Evolutionary conservation across 2,797 vertebrate species (phyloP), one percentile per base, ranked within the genome.

Genomic region (Brachyrhaphis roseni): DNA sequence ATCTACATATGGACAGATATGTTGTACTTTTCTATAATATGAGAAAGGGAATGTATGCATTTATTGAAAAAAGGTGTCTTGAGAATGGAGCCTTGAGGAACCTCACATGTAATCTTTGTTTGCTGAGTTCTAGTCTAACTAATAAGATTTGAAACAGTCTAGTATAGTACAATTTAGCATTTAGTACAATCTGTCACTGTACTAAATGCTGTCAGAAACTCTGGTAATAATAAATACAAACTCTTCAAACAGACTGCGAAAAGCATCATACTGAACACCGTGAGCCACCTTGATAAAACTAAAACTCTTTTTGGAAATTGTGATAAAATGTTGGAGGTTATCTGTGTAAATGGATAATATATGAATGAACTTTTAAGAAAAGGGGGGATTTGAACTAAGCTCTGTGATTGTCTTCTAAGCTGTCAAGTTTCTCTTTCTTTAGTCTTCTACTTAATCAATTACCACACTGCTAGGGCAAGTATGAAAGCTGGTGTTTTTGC

Each of bases 361-460:
- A 70, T n/a, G 20, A 43, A n/a, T 26, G 26, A 66, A 66, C 31
- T 64, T 18, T 18, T 64, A 34, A 12, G 4, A 12, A 36, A 10
- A 77, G 18, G 1, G 31, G 15, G 34, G 11, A 13, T 70, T 46
- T 34, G 36, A 71, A 31, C 16, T n/a, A 20, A 1, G n/a, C 13
- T 41, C 36, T 53, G 83, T 88, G 89, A 41, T 85, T 85, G 53
- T 72, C 82, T 86, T 59, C 51, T 85, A 84, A 89, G 87, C 68
- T 78, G 78, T 88, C 79, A 62, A 75, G 57, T 71, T 88, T 82
- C 41, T 73, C 76, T 74, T 78, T 79, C 74, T 75, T 78, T 57
- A 82, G 81, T 75, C 76, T 84, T 82, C 84, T 53, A 80, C 74
- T 84, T 84, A 82, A 78, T 87, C 34, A 84, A 55, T 83, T 82